These are phyloP conservation scores for Phalacrocorax carbo DNA, from an alignment of 2,113 vertebrate genomes.

Conservation along the genomic window DNA sequence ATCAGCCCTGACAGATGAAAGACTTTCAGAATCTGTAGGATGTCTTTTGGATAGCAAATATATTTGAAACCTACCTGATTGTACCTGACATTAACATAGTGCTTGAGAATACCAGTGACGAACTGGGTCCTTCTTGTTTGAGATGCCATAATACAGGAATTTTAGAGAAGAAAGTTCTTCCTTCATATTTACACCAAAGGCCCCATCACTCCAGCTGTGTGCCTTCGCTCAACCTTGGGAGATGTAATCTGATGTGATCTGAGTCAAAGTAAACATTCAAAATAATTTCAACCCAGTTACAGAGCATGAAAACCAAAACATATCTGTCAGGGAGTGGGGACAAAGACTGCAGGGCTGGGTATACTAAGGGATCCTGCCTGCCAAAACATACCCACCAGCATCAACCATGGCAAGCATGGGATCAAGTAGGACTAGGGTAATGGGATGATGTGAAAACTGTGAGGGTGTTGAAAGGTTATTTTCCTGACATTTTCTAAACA, in stretches of 20 bases:
- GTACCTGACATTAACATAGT: neutral
- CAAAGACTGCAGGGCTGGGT: neutral
- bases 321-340: neutral
- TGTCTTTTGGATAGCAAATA: neutral
- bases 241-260: neutral
- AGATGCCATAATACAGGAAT: neutral
- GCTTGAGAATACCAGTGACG: neutral
- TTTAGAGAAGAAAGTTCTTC: neutral
- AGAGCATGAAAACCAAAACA: neutral
- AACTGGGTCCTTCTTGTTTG: neutral
- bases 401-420: rapidly evolving
- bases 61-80: neutral
- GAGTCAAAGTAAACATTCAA: neutral
- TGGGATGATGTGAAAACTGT: too few species aligned
- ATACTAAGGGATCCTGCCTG: neutral
- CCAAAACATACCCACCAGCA: neutral
- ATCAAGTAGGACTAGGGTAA: neutral
- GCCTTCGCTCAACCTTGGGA: neutral
- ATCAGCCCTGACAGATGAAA: neutral
- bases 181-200: neutral
- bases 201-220: neutral
- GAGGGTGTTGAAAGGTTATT: neutral
- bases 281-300: neutral
- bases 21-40: neutral
- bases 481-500: neutral